These are phyloP conservation scores for Sebastes vulpes DNA, from an alignment of 2,797 vertebrate species.

Conservation along the genomic window DNA sequence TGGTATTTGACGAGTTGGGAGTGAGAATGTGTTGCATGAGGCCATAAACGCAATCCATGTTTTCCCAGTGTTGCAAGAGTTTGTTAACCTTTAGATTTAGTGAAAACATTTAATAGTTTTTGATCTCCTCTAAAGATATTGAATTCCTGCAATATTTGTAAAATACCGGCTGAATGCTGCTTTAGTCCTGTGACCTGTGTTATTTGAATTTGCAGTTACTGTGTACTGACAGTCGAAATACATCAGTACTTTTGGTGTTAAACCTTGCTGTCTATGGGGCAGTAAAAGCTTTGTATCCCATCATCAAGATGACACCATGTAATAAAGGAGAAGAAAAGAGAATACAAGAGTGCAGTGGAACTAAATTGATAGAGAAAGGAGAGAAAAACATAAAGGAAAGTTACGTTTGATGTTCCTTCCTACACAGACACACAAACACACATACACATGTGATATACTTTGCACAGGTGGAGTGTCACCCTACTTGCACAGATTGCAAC, in stretches of 20 bases:
- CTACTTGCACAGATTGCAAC: conserved; percentile 79
- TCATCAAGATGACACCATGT: conserved; percentile 26
- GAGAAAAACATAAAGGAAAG: neutral
- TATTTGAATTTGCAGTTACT: neutral
- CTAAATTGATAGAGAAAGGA: conserved; percentile 13
- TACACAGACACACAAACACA: conserved; percentile 20
- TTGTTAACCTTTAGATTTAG: neutral
- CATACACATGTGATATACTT: conserved; percentile 14
- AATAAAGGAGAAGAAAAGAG: neutral
- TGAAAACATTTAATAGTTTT: neutral
- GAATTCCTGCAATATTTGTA: neutral
- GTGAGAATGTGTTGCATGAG: neutral
- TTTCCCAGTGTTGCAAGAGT: neutral
- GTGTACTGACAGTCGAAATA: neutral
- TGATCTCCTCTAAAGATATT: neutral
- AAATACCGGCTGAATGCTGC: neutral
- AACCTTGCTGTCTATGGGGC: neutral
- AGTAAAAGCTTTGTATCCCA: conserved; percentile 40
- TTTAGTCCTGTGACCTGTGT: neutral
- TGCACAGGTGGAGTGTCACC: conserved; percentile 68
- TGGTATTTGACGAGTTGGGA: neutral
- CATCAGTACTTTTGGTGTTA: neutral
- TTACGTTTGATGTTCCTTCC: conserved; percentile 52
- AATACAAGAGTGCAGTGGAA: neutral
- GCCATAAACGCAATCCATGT: neutral